Evolutionary conservation across 2,888 invertebrate species (phyloP).

Genomic region (Cerastoderma edule): DNA sequence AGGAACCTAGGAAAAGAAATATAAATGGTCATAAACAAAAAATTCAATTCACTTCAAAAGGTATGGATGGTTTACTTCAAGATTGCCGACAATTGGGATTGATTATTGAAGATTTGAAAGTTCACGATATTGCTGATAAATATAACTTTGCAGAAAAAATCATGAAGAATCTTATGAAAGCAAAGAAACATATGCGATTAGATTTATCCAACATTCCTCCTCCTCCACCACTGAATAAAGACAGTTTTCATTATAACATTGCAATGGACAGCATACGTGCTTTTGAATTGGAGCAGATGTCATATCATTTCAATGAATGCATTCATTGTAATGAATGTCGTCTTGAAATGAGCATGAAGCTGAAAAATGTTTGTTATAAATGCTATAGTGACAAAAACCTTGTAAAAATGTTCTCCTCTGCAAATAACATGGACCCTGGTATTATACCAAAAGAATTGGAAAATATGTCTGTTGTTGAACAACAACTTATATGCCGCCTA

Average conservation of each 20-base stretch:
- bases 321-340: conserved; percentile 36
- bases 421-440: conserved; percentile 54
- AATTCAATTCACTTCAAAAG: not conserved
- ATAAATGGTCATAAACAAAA: too few species aligned
- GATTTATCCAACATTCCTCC: not conserved
- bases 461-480: conserved; percentile 43
- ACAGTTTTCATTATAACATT: conserved; percentile 8
- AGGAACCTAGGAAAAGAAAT: not conserved
- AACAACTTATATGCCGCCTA: conserved; percentile 37
- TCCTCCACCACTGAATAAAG: conserved; percentile 22
- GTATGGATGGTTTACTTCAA: not conserved
- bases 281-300: conserved; percentile 39
- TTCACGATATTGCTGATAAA: not conserved
- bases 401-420: conserved; percentile 43
- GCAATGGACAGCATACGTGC: conserved; percentile 27
- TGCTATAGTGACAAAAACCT: conserved; percentile 39
- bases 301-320: conserved; percentile 37
- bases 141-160: not conserved
- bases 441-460: conserved; percentile 32
- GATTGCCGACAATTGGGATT: conserved; percentile 18
- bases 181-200: conserved; percentile 10
- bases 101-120: not conserved
- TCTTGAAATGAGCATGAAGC: conserved; percentile 42
- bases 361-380: conserved; percentile 21
- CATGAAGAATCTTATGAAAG: not conserved